A percentile compares a stretch with the other conserved stretches of the same genome.
phyloP scores from a whole-genome alignment of 2,888 invertebrate genomes.

The Drosophila algonquin region DNA sequence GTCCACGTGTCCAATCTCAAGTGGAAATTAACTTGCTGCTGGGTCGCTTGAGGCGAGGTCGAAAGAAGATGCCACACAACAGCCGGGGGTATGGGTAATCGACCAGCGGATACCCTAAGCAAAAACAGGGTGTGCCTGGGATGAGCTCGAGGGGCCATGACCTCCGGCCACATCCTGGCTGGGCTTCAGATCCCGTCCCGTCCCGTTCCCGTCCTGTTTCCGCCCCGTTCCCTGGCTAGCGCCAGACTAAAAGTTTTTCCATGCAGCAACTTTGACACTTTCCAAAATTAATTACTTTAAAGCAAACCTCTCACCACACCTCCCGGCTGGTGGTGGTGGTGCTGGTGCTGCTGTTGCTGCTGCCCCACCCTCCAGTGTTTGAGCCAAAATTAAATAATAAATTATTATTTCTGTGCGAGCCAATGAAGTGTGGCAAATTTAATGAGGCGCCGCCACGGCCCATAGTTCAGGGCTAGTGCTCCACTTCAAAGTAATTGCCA shows the following conservation, averaged over 20 bases:
- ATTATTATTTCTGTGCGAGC: slow-evolving; percentile 72
- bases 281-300: slow-evolving; percentile 77
- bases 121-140: slow-evolving; percentile 14
- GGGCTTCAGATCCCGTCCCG: slow-evolving; percentile 9
- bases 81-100: background rate
- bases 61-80: background rate
- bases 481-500: slow-evolving; percentile 76
- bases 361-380: slow-evolving; percentile 14
- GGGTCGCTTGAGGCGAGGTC: slow-evolving; percentile 31
- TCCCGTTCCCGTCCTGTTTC: background rate
- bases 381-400: slow-evolving; percentile 72
- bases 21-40: slow-evolving; percentile 42
- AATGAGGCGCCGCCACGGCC: slow-evolving; percentile 59
- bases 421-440: slow-evolving; percentile 79
- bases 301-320: slow-evolving; percentile 47
- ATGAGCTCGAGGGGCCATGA: slow-evolving; percentile 12
- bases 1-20: slow-evolving; percentile 33
- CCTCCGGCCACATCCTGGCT: slow-evolving; percentile 41
- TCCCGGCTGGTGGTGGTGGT: background rate
- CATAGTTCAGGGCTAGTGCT: slow-evolving; percentile 68
- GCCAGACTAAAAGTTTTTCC: slow-evolving; percentile 52
- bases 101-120: slow-evolving; percentile 28
- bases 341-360: background rate
- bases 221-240: slow-evolving; percentile 12
- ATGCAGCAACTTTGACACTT: slow-evolving; percentile 72